phyloP scores from a whole-genome alignment of 2,888 invertebrate genomes.

The Acrobeloides nanus region DNA sequence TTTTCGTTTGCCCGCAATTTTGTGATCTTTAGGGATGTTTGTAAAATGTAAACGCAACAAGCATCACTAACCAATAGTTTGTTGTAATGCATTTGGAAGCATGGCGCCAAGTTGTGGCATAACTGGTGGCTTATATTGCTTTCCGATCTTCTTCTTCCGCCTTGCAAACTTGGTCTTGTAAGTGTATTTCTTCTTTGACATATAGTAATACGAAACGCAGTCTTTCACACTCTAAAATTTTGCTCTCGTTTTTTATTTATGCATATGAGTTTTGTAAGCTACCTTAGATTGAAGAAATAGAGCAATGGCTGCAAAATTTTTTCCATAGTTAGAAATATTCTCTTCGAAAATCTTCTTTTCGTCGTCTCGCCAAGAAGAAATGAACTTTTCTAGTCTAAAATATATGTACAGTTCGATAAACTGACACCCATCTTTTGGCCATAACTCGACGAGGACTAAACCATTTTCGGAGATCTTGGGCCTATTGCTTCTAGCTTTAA shows the following conservation, averaged over 20 bases:
- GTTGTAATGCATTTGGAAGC: slow-evolving; percentile 4
- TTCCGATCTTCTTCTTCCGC: slow-evolving; percentile 68
- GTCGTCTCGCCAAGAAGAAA: slow-evolving; percentile 68
- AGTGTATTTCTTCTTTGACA: slow-evolving; percentile 93
- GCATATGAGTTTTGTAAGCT: no score
- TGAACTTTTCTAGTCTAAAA: slow-evolving; percentile 19
- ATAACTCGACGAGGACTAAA: no score
- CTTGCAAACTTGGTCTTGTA: slow-evolving; percentile 64
- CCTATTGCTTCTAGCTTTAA: no score
- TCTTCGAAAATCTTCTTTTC: slow-evolving; percentile 86
- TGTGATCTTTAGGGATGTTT: no score
- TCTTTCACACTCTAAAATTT: slow-evolving; percentile 60
- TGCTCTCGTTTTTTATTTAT: neutral
- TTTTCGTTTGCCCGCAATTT: no score
- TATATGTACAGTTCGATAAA: no score
- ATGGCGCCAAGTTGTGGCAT: slow-evolving; percentile 22
- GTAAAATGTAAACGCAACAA: neutral
- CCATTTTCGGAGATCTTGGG: no score
- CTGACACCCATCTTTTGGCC: no score
- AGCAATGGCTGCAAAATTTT: slow-evolving; percentile 65
- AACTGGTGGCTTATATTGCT: slow-evolving; percentile 59
- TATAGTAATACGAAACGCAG: slow-evolving; percentile 95
- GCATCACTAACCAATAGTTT: slow-evolving; percentile 2
- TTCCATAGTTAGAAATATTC: slow-evolving; percentile 92
- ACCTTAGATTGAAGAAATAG: slow-evolving; percentile 20